Evolutionary conservation across 2,888 invertebrate species (phyloP).

Genomic region (Sinopyrophorus schimmeli): DNA sequence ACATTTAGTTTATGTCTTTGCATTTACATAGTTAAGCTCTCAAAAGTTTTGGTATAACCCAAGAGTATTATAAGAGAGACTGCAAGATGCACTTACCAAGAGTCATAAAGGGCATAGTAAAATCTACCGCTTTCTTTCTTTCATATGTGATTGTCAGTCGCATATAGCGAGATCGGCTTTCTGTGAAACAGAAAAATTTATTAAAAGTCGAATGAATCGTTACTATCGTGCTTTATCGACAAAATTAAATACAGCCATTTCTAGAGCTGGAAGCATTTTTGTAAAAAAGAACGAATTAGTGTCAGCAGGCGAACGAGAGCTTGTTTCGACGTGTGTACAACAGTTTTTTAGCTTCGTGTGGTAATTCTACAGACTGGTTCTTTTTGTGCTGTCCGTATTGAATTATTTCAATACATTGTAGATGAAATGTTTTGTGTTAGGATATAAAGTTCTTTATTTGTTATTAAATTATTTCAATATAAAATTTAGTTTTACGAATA

Average conservation of each 20-base stretch:
- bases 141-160: conserved; percentile 95
- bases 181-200: conserved; percentile 58
- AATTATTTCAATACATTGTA: conserved; percentile 8
- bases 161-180: conserved; percentile 94
- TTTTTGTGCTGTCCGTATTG: not conserved
- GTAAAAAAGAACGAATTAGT: conserved; percentile 20
- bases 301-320: conserved; percentile 16
- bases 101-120: conserved; percentile 97
- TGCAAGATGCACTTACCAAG: conserved; percentile 64
- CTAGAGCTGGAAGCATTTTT: conserved; percentile 6
- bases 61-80: conserved; percentile 5
- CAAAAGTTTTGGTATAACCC: conserved; percentile 13
- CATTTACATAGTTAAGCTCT: too few relatives aligned
- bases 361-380: conserved; percentile 15
- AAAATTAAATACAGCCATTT: conserved; percentile 16
- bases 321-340: conserved; percentile 18
- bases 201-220: conserved; percentile 12
- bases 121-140: conserved; percentile 85
- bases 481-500: too few relatives aligned
- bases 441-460: too few relatives aligned
- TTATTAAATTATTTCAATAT: too few relatives aligned
- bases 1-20: too few relatives aligned
- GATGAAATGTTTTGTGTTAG: too few relatives aligned
- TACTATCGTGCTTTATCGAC: conserved; percentile 13
- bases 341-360: conserved; percentile 15